Base-by-base conservation (phyloP, 2,888 invertebrate genomes). In the Ochropleura leucogaster region DNA sequence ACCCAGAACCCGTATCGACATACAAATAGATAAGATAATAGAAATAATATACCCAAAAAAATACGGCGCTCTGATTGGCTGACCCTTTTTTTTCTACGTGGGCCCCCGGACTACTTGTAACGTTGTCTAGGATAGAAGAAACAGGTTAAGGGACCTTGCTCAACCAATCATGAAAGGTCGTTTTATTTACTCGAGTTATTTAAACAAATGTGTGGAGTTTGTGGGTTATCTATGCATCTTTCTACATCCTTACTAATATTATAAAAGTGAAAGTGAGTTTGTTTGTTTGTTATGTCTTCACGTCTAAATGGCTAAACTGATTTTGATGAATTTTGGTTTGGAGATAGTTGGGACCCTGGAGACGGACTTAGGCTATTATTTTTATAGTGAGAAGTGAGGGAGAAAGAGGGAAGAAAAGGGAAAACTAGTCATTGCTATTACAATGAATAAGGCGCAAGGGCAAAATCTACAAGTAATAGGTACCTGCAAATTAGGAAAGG, bases 11-110 rank as follows among this genome's bases (percentile, higher is more conserved):
- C 79, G 53, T 62, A 47, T 69, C 71, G 30, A 74, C 12, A 44
- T 55, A 73, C 40, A 77, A 80, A 80, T 74, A 77, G 80, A 77
- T 77, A 77, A 77, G 65, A 73, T n/a, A 30, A 73, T 40, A 62
- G 49, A 77, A 73, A 57, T 72, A 57, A 79, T 51, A 63, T 76
- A 1, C 46, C 18, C 46, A 65, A 77, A 79, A 63, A 79, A 73
- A 77, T 80, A 4, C 73, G 14, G 47, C 12, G 4, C 60, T 53
- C 44, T 49, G 77, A 77, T 77, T 77, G 77, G 77, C 49, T 20
- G 74, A 62, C 47, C 80, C 49, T 73, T 77, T 77, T 77, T 79
- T 73, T 55, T 53, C 59, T 80, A 65, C 10, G 60, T 44, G 74
- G 47, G 65, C 30, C 59, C 67, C 72, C 40, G 14, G 18, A 40